phyloP scores from a whole-genome alignment of 2,113 vertebrate species.

The Anthoscopus minutus region DNA sequence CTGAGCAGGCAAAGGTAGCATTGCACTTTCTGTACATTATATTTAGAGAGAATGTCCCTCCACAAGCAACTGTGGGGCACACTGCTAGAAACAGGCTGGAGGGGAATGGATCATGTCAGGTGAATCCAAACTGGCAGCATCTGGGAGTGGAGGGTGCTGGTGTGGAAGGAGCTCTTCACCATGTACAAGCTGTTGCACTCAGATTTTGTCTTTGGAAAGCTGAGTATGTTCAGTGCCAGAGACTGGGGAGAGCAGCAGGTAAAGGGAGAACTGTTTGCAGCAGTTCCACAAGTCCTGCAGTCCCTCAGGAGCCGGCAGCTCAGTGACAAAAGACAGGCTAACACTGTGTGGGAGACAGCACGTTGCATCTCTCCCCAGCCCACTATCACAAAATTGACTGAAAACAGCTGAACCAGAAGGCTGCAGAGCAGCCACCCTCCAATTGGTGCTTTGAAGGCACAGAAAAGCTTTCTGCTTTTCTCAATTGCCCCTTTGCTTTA shows the following conservation, averaged over 20 bases:
- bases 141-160: background rate
- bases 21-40: background rate
- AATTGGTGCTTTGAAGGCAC: accelerated
- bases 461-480: background rate
- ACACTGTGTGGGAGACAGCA: background rate
- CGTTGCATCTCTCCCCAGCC: background rate
- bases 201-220: background rate
- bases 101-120: background rate
- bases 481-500: background rate
- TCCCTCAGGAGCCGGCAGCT: background rate
- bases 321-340: background rate
- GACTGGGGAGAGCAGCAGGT: background rate
- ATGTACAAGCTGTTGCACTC: background rate
- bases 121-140: background rate
- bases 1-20: background rate
- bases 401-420: background rate
- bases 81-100: background rate
- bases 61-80: background rate
- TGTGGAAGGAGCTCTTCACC: background rate
- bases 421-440: background rate
- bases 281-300: background rate
- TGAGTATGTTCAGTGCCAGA: background rate
- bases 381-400: background rate
- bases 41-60: background rate
- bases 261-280: background rate